Percentiles rank a stretch among this genome's conserved stretches.
Conservation (phyloP, 2,888 invertebrate genomes). For the Polylopha cassiicola region DNA sequence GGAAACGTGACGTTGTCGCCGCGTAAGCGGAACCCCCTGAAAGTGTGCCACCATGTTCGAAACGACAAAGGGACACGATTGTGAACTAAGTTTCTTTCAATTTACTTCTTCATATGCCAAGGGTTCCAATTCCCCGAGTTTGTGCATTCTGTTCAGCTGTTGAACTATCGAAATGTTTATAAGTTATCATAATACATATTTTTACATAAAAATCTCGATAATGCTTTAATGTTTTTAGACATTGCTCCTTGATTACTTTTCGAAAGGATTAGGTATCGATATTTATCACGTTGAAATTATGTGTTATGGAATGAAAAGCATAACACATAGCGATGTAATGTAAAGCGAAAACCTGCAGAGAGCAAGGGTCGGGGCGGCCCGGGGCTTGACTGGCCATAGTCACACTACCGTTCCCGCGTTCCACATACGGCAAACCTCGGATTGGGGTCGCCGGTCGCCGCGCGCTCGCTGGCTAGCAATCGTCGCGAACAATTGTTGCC, state of each 20-base stretch:
- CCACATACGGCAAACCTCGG: constrained; percentile 49
- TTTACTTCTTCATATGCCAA: background rate
- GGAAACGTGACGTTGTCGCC: constrained; percentile 69
- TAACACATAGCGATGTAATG: constrained; percentile 19
- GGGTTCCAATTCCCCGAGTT: too few relatives aligned
- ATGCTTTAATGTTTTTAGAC: too few relatives aligned
- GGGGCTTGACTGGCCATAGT: constrained; percentile 51
- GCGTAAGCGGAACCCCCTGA: constrained; percentile 60
- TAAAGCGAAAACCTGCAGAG: constrained; percentile 26
- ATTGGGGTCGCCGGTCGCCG: constrained; percentile 41
- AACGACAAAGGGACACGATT: constrained; percentile 48
- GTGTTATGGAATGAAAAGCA: constrained; percentile 17
- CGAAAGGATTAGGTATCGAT: constrained; percentile 17
- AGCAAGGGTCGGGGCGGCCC: constrained; percentile 49
- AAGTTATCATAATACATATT: too few relatives aligned
- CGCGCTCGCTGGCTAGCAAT: constrained; percentile 18
- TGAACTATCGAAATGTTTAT: too few relatives aligned
- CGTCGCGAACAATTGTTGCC: constrained; percentile 23
- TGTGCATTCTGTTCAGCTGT: too few relatives aligned
- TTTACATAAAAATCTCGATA: too few relatives aligned
- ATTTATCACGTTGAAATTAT: too few relatives aligned
- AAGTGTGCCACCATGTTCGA: constrained; percentile 67
- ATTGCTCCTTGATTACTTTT: too few relatives aligned
- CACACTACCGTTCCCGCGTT: constrained; percentile 68
- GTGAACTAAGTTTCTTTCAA: constrained; percentile 10